Evolutionary conservation across 2,797 vertebrate species (phyloP), one percentile per base, ranked within the genome.

Genomic region (Platyrinchus mystaceus): DNA sequence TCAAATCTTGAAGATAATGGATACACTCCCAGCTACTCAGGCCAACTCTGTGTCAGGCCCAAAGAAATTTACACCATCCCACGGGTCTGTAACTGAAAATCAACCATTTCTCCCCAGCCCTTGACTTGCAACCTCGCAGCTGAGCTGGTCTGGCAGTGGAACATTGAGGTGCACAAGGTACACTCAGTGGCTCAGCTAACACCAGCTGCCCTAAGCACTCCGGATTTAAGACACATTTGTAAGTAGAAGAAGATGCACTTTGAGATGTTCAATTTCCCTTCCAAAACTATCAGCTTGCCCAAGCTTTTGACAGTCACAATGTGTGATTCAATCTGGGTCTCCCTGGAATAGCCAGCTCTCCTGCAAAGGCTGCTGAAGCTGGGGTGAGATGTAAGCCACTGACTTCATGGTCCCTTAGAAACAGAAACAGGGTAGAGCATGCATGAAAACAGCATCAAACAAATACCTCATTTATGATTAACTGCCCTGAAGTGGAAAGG

Each of bases 151-250:
- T 67, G 30, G 18, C 34, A 66, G 46, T 4, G 5, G 32, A 58
- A 34, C 46, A 52, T 0, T 0, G 27, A 78, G 77, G 24, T 5
- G 8, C 22, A 8, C n/a, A 12, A 30, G 20, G 3, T 28, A 10
- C 34, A 10, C 22, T 34, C 0, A 0, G 1, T 6, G 13, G 55
- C 71, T 82, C 59, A 39, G 43, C 16, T 50, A 44, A 60, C 28
- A 73, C 14, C 21, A 67, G 50, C 84, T 71, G 46, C n/a, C n/a
- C n/a, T 36, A 62, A n/a, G 12, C 15, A 12, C 8, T 41, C 43
- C 27, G 12, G 14, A 66, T 59, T 62, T 63, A 64, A 69, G 15
- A 78, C 4, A 16, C 4, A 3, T 21, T 30, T 55, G 2, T 44
- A 77, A 81, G 62, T n/a, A 84, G 52, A 43, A 76, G 28, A 77